Conservation (phyloP, 2,888 invertebrate species). For the Fragum sueziense region DNA sequence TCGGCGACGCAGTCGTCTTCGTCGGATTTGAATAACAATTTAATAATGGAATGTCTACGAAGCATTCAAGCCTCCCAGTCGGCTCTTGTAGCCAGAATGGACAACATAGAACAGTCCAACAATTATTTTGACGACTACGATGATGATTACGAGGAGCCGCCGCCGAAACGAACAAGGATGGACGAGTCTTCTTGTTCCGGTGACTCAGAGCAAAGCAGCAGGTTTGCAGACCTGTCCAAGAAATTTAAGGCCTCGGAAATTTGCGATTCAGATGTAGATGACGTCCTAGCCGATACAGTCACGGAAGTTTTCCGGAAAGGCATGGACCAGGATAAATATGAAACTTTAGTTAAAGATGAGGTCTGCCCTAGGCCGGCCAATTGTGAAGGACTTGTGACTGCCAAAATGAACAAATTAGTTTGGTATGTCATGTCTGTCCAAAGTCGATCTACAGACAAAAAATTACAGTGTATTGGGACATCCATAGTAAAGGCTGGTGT, state of each 20-base stretch:
- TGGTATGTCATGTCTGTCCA: slow-evolving; percentile 8
- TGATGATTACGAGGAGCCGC: too few species aligned
- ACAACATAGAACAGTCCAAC: too few species aligned
- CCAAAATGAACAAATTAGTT: neutral
- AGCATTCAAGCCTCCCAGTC: too few species aligned
- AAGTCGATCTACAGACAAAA: neutral
- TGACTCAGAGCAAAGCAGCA: too few species aligned
- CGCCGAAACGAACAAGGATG: too few species aligned
- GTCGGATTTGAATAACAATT: too few species aligned
- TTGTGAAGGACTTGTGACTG: neutral
- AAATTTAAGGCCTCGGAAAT: neutral
- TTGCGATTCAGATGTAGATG: too few species aligned
- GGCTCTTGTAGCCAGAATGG: too few species aligned
- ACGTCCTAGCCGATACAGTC: neutral
- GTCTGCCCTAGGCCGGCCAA: neutral
- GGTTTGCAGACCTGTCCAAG: neutral
- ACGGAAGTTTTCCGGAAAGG: neutral
- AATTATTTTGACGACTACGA: too few species aligned
- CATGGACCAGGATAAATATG: neutral
- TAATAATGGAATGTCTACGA: too few species aligned
- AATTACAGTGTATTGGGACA: neutral
- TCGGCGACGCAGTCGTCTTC: too few species aligned
- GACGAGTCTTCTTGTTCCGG: too few species aligned
- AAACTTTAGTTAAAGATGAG: neutral
- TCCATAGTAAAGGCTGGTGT: neutral